Percentiles rank a stretch among this genome's conserved stretches.
phyloP scores from a whole-genome alignment of 2,888 invertebrate species.

The Tholera decimalis region DNA sequence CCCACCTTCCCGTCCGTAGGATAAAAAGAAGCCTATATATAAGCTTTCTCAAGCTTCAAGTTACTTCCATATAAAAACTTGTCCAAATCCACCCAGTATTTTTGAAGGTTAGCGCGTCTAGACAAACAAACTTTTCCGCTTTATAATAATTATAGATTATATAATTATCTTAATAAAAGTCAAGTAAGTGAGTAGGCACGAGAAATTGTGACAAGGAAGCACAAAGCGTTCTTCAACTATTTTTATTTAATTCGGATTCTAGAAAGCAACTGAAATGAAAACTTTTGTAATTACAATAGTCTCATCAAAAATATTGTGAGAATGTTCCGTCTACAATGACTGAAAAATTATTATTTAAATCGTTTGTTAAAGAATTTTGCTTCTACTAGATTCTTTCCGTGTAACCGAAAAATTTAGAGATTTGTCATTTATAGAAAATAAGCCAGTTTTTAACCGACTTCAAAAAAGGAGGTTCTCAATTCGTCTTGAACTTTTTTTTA shows the following conservation, averaged over 20 bases:
- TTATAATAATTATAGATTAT: no score
- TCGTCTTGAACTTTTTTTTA: no score
- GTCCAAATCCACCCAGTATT: no score
- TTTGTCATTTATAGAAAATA: not conserved
- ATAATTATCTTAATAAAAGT: not conserved
- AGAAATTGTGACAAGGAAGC: not conserved
- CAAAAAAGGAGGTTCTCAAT: no score
- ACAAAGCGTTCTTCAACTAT: not conserved
- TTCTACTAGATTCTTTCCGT: constrained; percentile 10
- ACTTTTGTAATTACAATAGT: not conserved
- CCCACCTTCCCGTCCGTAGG: no score
- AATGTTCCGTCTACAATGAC: not conserved
- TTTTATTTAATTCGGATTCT: not conserved
- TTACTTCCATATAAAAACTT: no score
- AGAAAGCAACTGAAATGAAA: not conserved
- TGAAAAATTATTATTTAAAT: not conserved
- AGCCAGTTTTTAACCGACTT: no score
- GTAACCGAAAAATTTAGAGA: constrained; percentile 9
- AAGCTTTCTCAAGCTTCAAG: no score
- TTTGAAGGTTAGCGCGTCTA: no score
- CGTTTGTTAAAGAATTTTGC: not conserved
- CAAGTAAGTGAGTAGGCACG: not conserved
- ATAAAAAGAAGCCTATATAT: no score
- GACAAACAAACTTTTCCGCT: no score
- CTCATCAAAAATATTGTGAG: constrained; percentile 2